Evolutionary conservation across 2,113 vertebrate genomes (phyloP), one percentile per base, ranked within the genome.

Genomic region (Salvelinus sp.): DNA sequence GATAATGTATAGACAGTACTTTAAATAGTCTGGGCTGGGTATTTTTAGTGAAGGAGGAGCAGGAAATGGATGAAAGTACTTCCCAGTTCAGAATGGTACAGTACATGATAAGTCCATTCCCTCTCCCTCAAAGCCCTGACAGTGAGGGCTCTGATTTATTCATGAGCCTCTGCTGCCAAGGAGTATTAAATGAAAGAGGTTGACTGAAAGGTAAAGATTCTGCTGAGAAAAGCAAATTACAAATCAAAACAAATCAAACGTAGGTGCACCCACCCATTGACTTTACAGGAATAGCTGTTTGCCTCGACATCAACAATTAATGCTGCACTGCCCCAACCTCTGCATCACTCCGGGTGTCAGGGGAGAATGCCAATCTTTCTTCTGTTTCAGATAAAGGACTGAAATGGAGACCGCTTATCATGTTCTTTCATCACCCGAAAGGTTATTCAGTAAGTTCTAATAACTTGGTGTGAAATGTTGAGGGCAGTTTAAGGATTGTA

Each of bases 141-240:
- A 89, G 79, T 79, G 83, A 87, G 73, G 77, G 28, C 75, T 87
- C 44, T 92, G 88, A 93, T 91, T 93, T 91, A 92, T 92, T 92
- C 91, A 92, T 92, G 88, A 76, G 80, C 75, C 83, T 73, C 86
- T 89, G 83, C 80, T 85, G 86, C 74, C 77, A 78, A 84, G 86
- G 86, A 86, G 88, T 89, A 90, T 79, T 89, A 68, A 77, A 81
- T 86, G 38, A 44, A 44, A 83, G 78, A 77, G 78, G 84, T 85
- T 79, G 82, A 86, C 76, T 82, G 76, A 83, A 85, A 86, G 77
- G 84, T 73, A 79, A 75, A 62, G 70, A 48, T 81, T 86, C 67
- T 77, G 86, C 85, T 87, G 84, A 88, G 83, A 72, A 86, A 85
- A 87, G 79, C 85, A 80, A 88, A 90, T 78, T 83, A 83, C 78